Base-by-base conservation (phyloP, 2,113 vertebrate species). In the Brachirus orientalis region DNA sequence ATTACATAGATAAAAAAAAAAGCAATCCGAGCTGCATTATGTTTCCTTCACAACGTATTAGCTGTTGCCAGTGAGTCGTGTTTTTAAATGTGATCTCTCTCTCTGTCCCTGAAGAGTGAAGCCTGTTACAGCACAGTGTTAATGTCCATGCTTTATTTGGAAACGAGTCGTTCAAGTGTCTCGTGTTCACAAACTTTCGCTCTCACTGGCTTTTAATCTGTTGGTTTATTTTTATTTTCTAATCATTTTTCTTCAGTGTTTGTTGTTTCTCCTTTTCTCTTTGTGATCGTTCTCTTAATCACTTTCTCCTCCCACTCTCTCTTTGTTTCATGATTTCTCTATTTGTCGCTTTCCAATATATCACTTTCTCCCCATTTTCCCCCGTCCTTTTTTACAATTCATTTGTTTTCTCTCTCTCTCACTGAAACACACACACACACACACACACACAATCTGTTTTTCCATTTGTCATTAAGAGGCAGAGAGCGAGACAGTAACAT, bases 391-490 rank as follows among this genome's bases (percentile, higher is more conserved):
- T 63, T 65, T 70, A 53, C 52, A 58, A 71, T 81, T 68, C 40
- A 80, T 79, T 81, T 63, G 20, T 48, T 67, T 48, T 41, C 20
- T 16, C 33, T 12, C 67, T n/a, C 38, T 11, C 10, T 1, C 18
- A 8, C 43, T 7, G 10, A n/a, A 0, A 45, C 54, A 37, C 68
- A 36, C 72, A 33, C 57, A 48, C 53, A 36, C 67, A 56, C 57
- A 63, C 64, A 65, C 55, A 59, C 78, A 53, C 54, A 65, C 56
- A 22, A 2, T 20, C 70, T 72, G 54, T 70, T 83, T 86, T 69
- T 70, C 75, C 77, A 86, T 86, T 87, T 84, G 75, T 88, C 83
- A 86, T 84, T 80, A 83, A 59, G 76, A 77, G 77, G 66, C 77
- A 71, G 46, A 50, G 61, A 73, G 73, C 73, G 78, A 16, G 72